Base-by-base conservation (phyloP, 2,113 vertebrate species). In the Cricetomys ansorgei region DNA sequence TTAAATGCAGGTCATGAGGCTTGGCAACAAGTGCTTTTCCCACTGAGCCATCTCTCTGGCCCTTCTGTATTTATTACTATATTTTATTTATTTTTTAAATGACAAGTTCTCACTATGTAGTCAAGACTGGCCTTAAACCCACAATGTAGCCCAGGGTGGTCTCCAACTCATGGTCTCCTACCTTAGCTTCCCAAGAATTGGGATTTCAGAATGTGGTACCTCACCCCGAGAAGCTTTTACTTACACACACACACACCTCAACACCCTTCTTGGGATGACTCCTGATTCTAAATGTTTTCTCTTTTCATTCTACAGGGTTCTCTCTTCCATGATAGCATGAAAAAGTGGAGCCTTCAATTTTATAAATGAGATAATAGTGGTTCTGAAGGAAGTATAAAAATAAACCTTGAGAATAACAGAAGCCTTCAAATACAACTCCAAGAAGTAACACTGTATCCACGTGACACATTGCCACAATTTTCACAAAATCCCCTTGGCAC, bases 361-460 rank as follows among this genome's bases (percentile, higher is more conserved):
- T 65, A 89, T 16, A 88, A 94, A 92, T 72, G 90, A 94, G 70
- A 96, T 92, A 83, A 96, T 0, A 88, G 57, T 83, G 21, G 34
- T 57, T 89, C 76, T 87, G 7, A 94, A n/a, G 94, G 70, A 77
- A 94, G 45, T n/a, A 7, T 43, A 87, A 94, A 69, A 95, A 81
- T 62, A 79, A 96, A 89, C 72, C 76, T 92, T 45, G 40, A 95
- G 65, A 91, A 93, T 84, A 87, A 93, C 13, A 53, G 16, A 89
- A 90, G 77, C 85, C n/a, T 65, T 90, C 70, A 92, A 88, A 70
- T 29, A 65, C 0, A 94, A 65, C 4, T 92, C 80, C 94, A 85
- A 70, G 27, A 91, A 89, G 77, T 80, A 97, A 75, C 64, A 91
- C 11, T 75, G 48, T 64, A 81, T 72, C 53, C 34, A 65, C 13